A percentile compares a stretch with the other conserved stretches of the same genome.
These are phyloP conservation scores for Lithophane ornitopus DNA, from an alignment of 2,888 invertebrate genomes.

Conservation along the genomic window DNA sequence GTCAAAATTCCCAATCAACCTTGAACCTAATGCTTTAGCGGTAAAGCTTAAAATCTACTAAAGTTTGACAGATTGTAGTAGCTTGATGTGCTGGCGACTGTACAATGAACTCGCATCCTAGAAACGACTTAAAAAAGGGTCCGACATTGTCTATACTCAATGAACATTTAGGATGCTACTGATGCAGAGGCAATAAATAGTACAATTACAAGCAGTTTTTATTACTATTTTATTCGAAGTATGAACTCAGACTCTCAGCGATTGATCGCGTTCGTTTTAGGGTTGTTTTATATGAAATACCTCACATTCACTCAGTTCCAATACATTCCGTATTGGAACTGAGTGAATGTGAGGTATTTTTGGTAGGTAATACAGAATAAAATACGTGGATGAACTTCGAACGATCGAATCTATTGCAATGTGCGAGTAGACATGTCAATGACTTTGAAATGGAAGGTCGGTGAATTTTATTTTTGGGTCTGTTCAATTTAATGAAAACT, in stretches of 20 bases:
- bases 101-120: too few relatives aligned
- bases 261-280: conserved; percentile 31
- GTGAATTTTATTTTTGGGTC: conserved; percentile 43
- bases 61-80: too few relatives aligned
- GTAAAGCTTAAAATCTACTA: too few relatives aligned
- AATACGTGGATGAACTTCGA: conserved; percentile 53
- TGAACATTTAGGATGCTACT: background rate
- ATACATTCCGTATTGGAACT: conserved; percentile 35
- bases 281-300: conserved; percentile 39
- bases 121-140: background rate
- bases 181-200: background rate
- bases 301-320: too few relatives aligned
- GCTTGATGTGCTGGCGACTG: too few relatives aligned
- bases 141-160: background rate
- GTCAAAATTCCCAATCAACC: too few relatives aligned
- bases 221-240: conserved; percentile 15
- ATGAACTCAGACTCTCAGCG: conserved; percentile 3
- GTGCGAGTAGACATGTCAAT: conserved; percentile 46
- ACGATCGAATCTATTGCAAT: conserved; percentile 45
- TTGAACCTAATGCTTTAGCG: too few relatives aligned
- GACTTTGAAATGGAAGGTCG: conserved; percentile 33
- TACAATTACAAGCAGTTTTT: background rate
- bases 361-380: conserved; percentile 23
- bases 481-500: conserved; percentile 47
- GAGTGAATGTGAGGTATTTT: conserved; percentile 44